Base-by-base conservation (phyloP, 2,797 vertebrate genomes). In the Mus minutoides region DNA sequence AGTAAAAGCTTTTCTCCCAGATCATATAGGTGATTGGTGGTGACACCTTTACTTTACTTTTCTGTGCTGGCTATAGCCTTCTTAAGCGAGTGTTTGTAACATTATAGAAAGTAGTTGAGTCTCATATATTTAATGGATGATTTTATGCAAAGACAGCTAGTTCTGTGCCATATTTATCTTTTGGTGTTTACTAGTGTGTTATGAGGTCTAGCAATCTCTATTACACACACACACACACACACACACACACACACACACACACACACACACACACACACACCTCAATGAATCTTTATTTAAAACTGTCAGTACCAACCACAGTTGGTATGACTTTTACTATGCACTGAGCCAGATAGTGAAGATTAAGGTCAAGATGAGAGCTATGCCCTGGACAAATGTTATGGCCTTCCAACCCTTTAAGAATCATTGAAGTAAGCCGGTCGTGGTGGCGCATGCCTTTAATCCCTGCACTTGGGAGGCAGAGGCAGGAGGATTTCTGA, bases 91-190 rank as follows among this genome's bases (percentile, higher is more conserved):
- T 78, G 80, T 43, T 95, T 96, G 86, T 78, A 62, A 69, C 88
- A 60, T 86, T 85, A 89, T 92, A n/a, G 90, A 93, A 75, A 12
- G 60, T 49, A 12, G 60, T 49, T 92, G 73, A 84, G 1, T 17
- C 49, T 90, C n/a, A 22, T 89, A 56, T 80, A 40, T 92, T 94
- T 93, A 91, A 95, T 69, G 2, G 19, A n/a, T 90, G 34, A 77
- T 88, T 90, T 91, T 88, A 86, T 91, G 67, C 29, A 94, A 93
- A 93, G 88, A 56, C 14, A 83, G 31, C 21, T 80, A 83, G 78
- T n/a, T 95, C n/a, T 79, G n/a, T 92, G 62, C 71, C n/a, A 37
- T 31, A 29, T 46, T 83, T 86, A 80, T 92, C 89, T 97, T 62
- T n/a, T 12, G n/a, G 13, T 85, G 49, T 96, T 91, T 88, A 60